Conservation (phyloP, 1,140 invertebrate genomes). For the Apis dorsata region DNA sequence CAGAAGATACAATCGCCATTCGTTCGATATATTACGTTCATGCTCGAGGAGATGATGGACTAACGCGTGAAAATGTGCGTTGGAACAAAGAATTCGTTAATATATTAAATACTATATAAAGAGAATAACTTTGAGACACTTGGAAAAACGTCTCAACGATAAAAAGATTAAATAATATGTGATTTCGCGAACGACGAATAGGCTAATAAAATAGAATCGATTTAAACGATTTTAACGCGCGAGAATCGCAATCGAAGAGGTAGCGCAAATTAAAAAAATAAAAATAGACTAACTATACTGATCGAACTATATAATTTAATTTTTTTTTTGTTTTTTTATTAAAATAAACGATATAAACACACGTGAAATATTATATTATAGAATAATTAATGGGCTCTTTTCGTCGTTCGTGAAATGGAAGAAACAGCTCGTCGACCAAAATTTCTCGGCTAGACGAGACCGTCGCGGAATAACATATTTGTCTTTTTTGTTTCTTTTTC, state of each 20-base stretch:
- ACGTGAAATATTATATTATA: no score
- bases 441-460: not conserved
- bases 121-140: conserved; percentile 41
- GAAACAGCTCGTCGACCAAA: conserved; percentile 2
- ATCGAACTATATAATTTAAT: not conserved
- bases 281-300: not conserved
- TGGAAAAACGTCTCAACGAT: conserved; percentile 22
- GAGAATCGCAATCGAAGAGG: not conserved
- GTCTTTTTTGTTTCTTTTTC: conserved; percentile 21
- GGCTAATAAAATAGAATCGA: not conserved
- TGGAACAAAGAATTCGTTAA: conserved; percentile 58
- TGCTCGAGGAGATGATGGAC: conserved; percentile 20
- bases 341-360: no score
- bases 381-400: not conserved
- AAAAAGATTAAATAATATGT: conserved; percentile 8
- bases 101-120: conserved; percentile 57
- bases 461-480: conserved; percentile 8
- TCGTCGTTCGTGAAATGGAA: conserved; percentile 30
- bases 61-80: conserved; percentile 57
- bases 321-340: not conserved
- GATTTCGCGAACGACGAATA: conserved; percentile 41
- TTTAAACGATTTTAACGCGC: not conserved
- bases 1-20: no score
- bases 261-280: not conserved
- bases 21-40: not conserved